Percentiles rank a stretch among this genome's conserved stretches.
These are phyloP conservation scores for Danionella cerebrum DNA, from an alignment of 2,113 vertebrate genomes.

Conservation along the genomic window DNA sequence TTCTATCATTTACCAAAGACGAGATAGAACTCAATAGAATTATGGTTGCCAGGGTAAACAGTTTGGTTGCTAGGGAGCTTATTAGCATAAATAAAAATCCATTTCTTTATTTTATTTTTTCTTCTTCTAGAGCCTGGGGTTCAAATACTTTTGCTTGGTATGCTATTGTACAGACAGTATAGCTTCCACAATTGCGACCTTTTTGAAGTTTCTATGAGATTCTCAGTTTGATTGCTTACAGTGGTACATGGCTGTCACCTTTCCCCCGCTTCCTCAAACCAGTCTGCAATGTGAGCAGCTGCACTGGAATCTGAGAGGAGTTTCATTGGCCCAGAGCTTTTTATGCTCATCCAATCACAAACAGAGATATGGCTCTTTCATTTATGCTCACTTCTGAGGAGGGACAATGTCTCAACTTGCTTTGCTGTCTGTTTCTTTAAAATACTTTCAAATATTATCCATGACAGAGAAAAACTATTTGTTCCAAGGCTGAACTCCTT, in stretches of 20 bases:
- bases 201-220: too few relatives aligned
- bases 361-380: neutral
- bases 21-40: too few relatives aligned
- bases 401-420: neutral
- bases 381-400: neutral
- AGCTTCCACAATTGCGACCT: too few relatives aligned
- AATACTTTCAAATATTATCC: neutral
- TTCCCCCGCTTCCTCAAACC: neutral
- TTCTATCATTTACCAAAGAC: too few relatives aligned
- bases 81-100: too few relatives aligned
- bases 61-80: too few relatives aligned
- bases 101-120: too few relatives aligned
- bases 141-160: too few relatives aligned
- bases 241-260: neutral
- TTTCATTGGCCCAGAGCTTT: neutral
- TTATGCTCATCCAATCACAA: neutral
- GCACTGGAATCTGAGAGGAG: neutral
- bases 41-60: too few relatives aligned
- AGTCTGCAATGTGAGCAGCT: neutral
- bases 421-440: neutral
- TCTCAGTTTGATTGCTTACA: neutral
- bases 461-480: neutral
- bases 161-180: too few relatives aligned
- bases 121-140: too few relatives aligned
- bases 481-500: neutral